Conservation (phyloP, 92 coral and sea anemone species). For the Nematostella vectensis region DNA sequence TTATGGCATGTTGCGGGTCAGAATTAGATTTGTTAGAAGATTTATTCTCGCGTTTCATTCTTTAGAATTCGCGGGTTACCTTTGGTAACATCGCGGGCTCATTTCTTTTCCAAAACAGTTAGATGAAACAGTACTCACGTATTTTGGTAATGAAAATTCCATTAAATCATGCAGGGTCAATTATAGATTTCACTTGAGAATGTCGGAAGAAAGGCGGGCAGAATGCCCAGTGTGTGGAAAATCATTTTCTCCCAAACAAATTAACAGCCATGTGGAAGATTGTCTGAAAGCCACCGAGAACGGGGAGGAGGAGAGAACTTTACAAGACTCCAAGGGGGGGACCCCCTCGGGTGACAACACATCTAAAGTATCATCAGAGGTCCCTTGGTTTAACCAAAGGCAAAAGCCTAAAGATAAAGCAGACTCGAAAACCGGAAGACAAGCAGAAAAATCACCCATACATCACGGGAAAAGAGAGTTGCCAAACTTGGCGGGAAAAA, state of each 20-base stretch:
- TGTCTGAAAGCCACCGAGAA: conserved; percentile 50
- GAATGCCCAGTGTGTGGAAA: conserved; percentile 84
- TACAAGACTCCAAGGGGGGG: conserved; percentile 6
- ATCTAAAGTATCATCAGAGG: neutral
- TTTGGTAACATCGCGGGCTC: no score
- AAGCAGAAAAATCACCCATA: conserved; percentile 14
- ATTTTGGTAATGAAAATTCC: no score
- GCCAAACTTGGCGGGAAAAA: conserved; percentile 82
- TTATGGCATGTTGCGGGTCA: no score
- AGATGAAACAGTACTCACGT: no score
- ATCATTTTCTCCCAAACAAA: conserved; percentile 35
- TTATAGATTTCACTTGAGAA: no score
- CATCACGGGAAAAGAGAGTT: conserved; percentile 39
- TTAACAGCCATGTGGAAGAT: conserved; percentile 65
- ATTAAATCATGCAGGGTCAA: no score
- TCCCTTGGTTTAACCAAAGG: neutral
- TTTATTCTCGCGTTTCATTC: no score
- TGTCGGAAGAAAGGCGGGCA: conserved; percentile 48
- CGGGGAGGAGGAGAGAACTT: neutral
- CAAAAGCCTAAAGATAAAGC: neutral
- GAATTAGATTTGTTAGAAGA: no score
- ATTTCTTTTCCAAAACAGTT: no score
- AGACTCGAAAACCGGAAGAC: neutral
- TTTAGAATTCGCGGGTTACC: no score
- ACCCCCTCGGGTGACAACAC: neutral